phyloP scores from a whole-genome alignment of 2,888 invertebrate species.

The Drosophila borborema region DNA sequence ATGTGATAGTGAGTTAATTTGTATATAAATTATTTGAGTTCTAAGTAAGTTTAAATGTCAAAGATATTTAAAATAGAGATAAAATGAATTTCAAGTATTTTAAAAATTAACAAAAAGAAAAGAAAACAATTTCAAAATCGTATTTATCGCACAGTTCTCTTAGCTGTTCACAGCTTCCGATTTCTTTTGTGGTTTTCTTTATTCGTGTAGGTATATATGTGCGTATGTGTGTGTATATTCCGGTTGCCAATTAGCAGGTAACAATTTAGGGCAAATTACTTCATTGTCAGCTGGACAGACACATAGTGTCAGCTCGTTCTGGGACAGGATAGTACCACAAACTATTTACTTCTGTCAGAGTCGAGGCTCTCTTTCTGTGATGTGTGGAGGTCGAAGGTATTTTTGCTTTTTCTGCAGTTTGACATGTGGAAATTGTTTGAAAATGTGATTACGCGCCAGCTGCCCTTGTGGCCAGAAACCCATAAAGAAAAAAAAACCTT shows the following conservation, averaged over 20 bases:
- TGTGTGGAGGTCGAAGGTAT: constrained; percentile 1
- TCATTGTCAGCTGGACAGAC: constrained; percentile 32
- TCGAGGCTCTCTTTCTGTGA: neutral
- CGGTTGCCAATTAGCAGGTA: constrained; percentile 44
- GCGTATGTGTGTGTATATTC: neutral
- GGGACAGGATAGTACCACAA: constrained; percentile 8
- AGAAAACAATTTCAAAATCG: neutral
- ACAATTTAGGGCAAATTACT: constrained; percentile 59
- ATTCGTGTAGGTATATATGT: neutral
- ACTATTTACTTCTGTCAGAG: constrained; percentile 17
- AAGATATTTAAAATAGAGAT: neutral
- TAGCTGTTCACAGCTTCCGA: constrained; percentile 1
- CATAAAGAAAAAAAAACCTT: neutral
- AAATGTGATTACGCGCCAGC: constrained; percentile 57
- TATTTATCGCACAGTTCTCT: constrained; percentile 4
- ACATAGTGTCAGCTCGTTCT: constrained; percentile 12
- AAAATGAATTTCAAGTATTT: neutral
- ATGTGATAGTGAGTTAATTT: too few species aligned
- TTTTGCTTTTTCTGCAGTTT: constrained; percentile 14
- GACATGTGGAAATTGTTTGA: constrained; percentile 58
- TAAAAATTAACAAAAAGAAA: neutral
- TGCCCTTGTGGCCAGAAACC: constrained; percentile 22
- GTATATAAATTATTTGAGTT: neutral
- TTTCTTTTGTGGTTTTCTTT: constrained; percentile 15
- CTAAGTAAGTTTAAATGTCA: neutral